A percentile compares a stretch with the other conserved stretches of the same genome.
These are phyloP conservation scores for Cerastis leucographa DNA, from an alignment of 2,888 invertebrate species.

Conservation along the genomic window DNA sequence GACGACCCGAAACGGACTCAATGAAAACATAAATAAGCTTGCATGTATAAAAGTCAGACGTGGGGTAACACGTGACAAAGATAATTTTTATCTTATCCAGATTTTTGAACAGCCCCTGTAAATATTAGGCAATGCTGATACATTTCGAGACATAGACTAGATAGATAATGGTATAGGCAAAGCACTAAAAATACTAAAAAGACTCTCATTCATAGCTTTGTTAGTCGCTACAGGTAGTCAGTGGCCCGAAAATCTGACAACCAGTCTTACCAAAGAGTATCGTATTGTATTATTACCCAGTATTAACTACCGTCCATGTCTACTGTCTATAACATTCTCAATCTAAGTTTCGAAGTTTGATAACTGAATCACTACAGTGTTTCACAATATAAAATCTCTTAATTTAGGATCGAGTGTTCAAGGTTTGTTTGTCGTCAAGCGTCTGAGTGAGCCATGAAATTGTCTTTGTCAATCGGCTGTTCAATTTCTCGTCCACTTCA, in stretches of 20 bases:
- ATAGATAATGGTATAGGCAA: background rate
- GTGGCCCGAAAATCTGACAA: too few species aligned
- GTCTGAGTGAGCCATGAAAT: conserved; percentile 17
- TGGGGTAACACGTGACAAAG: conserved; percentile 35
- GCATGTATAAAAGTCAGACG: conserved; percentile 18
- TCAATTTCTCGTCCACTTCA: conserved; percentile 30
- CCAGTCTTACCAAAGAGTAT: too few species aligned
- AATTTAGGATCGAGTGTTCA: conserved; percentile 16
- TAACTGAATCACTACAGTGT: conserved; percentile 6
- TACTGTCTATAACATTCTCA: background rate
- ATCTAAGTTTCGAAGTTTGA: background rate
- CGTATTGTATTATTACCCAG: too few species aligned
- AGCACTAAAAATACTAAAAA: background rate
- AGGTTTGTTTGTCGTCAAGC: conserved; percentile 28
- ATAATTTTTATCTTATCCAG: conserved; percentile 23
- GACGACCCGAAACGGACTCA: conserved; percentile 28
- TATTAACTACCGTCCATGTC: background rate
- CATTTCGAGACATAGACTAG: background rate
- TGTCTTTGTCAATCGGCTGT: conserved; percentile 32
- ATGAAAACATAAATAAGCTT: conserved; percentile 33
- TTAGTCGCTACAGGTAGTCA: background rate
- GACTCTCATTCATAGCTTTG: background rate
- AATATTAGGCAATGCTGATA: conserved; percentile 6
- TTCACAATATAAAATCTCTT: conserved; percentile 10
- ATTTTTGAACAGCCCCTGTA: conserved; percentile 23